Conservation (phyloP, 2,888 invertebrate genomes). For the Apantesis nais region DNA sequence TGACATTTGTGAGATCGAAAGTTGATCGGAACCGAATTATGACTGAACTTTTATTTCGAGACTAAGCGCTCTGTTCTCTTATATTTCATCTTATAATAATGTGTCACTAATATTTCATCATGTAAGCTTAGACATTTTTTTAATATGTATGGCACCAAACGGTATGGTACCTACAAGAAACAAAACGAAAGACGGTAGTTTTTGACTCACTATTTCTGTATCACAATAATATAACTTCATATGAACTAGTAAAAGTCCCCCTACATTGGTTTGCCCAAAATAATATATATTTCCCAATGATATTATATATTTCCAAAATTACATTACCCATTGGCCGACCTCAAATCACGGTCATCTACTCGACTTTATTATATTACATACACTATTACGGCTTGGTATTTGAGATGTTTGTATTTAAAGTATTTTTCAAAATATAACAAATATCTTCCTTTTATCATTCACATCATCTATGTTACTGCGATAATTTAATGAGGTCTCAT, state of each 20-base stretch:
- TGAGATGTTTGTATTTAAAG: not conserved
- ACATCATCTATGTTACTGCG: constrained; percentile 27
- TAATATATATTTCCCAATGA: not conserved
- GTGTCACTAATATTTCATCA: too few species aligned
- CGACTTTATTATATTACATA: not conserved
- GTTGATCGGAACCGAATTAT: too few species aligned
- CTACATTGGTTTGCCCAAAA: not conserved
- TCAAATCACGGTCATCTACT: not conserved
- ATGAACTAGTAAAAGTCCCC: not conserved
- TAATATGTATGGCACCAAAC: too few species aligned
- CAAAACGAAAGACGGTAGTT: not conserved
- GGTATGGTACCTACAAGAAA: not conserved
- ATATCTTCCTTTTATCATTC: not conserved
- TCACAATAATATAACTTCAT: not conserved
- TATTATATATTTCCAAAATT: not conserved
- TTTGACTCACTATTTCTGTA: not conserved
- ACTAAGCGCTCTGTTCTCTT: too few species aligned
- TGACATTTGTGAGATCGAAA: too few species aligned
- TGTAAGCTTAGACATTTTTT: too few species aligned
- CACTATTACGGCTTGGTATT: not conserved
- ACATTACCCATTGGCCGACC: not conserved
- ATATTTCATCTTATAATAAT: too few species aligned
- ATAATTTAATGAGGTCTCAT: constrained; percentile 27
- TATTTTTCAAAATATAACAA: not conserved
- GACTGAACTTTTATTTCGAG: too few species aligned